phyloP scores from a whole-genome alignment of 2,797 vertebrate genomes.

The Anomalospiza imberbis region DNA sequence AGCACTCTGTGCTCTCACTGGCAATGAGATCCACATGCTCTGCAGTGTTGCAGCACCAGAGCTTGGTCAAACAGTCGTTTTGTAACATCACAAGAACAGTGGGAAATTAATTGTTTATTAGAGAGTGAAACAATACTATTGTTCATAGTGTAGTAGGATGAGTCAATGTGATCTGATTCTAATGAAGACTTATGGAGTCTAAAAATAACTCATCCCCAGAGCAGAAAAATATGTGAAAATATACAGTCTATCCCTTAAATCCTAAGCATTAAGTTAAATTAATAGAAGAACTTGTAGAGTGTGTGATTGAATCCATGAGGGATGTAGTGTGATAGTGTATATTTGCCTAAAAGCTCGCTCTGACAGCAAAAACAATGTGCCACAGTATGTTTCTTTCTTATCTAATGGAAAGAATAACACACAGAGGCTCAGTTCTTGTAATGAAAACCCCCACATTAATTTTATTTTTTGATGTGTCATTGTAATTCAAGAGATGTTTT shows the following conservation, averaged over 20 bases:
- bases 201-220: constrained; percentile 45
- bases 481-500: constrained; percentile 86
- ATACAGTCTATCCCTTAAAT: constrained; percentile 49
- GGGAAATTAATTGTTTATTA: constrained; percentile 27
- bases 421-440: constrained; percentile 77
- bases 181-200: constrained; percentile 19
- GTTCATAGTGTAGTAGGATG: background rate
- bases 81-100: background rate
- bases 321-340: constrained; percentile 72
- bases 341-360: constrained; percentile 79
- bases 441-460: constrained; percentile 81
- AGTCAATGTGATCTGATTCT: background rate
- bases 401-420: constrained; percentile 81
- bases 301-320: constrained; percentile 63
- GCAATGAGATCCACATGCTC: background rate
- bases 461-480: constrained; percentile 83
- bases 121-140: background rate
- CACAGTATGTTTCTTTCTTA: constrained; percentile 69
- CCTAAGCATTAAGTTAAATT: constrained; percentile 55
- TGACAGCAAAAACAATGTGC: constrained; percentile 75
- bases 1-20: background rate
- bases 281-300: constrained; percentile 59
- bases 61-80: background rate
- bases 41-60: background rate
- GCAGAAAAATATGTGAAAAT: constrained; percentile 41